Percentiles rank a stretch among this genome's conserved stretches.
These are phyloP conservation scores for Lonchura striata DNA, from an alignment of 2,113 vertebrate genomes.

Conservation along the genomic window DNA sequence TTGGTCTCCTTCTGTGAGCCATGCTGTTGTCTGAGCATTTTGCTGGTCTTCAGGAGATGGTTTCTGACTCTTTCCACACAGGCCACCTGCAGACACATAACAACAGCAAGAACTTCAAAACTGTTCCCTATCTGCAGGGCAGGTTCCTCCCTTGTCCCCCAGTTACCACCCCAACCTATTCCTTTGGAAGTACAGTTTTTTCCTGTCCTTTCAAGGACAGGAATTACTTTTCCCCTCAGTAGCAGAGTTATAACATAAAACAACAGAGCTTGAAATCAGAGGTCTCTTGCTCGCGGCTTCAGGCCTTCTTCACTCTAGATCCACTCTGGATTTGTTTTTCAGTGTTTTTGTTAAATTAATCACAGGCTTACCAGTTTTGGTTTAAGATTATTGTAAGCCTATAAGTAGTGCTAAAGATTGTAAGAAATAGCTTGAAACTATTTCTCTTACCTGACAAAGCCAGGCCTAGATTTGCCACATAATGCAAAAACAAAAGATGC, in stretches of 20 bases:
- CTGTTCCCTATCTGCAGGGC: background rate
- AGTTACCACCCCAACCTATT: background rate
- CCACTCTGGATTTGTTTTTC: background rate
- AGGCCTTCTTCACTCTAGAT: background rate
- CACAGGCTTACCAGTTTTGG: background rate
- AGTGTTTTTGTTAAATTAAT: background rate
- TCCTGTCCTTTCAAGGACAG: background rate
- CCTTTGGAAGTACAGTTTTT: background rate
- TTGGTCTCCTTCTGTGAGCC: slow-evolving; percentile 76
- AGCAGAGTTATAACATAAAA: background rate
- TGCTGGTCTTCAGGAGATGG: slow-evolving; percentile 84
- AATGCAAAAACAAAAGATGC: background rate
- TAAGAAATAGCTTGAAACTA: background rate
- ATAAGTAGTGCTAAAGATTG: background rate
- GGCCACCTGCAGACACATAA: slow-evolving; percentile 69
- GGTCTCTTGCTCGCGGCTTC: background rate
- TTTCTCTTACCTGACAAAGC: background rate
- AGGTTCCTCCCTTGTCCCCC: background rate
- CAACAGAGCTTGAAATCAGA: background rate
- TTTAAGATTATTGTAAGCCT: background rate
- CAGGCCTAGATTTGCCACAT: background rate
- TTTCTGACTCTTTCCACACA: slow-evolving; percentile 72
- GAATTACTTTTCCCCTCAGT: background rate
- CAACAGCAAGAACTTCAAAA: background rate
- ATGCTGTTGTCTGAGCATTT: slow-evolving; percentile 82